Evolutionary conservation across 92 coral and sea anemone genomes (phyloP).

Genomic region (Phymanthus crucifer): DNA sequence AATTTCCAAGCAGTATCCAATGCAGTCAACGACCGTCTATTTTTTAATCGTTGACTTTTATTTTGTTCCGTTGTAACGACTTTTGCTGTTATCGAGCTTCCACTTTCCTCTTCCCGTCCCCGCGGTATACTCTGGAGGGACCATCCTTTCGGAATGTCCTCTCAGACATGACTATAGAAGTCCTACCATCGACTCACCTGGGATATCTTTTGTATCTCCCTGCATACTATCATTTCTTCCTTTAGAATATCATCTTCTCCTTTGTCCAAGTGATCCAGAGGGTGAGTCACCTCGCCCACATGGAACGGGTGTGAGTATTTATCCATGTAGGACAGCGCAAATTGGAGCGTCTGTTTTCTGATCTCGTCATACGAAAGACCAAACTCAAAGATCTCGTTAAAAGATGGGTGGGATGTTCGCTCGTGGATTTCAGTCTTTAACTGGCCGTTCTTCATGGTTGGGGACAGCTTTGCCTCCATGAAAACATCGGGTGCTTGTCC

Average conservation of each 20-base stretch:
- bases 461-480: constrained; percentile 76
- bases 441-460: constrained; percentile 67
- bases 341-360: constrained; percentile 63
- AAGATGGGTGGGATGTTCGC: constrained; percentile 74
- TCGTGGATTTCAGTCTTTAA: constrained; percentile 92
- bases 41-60: too few species aligned
- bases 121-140: too few species aligned
- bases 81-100: too few species aligned
- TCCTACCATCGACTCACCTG: constrained; percentile 49
- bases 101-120: too few species aligned
- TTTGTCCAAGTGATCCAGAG: constrained; percentile 66
- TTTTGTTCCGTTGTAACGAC: too few species aligned
- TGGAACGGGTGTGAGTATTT: constrained; percentile 84
- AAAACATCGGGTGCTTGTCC: constrained; percentile 84
- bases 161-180: too few species aligned
- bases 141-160: too few species aligned
- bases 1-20: too few species aligned
- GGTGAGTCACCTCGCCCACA: constrained; percentile 82
- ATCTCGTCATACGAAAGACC: constrained; percentile 70
- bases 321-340: constrained; percentile 75
- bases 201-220: constrained; percentile 78
- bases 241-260: constrained; percentile 62
- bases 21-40: too few species aligned
- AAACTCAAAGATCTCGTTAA: constrained; percentile 78
- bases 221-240: constrained; percentile 88